These are phyloP conservation scores for Excalfactoria chinensis DNA, from an alignment of 2,113 vertebrate species.

Conservation along the genomic window DNA sequence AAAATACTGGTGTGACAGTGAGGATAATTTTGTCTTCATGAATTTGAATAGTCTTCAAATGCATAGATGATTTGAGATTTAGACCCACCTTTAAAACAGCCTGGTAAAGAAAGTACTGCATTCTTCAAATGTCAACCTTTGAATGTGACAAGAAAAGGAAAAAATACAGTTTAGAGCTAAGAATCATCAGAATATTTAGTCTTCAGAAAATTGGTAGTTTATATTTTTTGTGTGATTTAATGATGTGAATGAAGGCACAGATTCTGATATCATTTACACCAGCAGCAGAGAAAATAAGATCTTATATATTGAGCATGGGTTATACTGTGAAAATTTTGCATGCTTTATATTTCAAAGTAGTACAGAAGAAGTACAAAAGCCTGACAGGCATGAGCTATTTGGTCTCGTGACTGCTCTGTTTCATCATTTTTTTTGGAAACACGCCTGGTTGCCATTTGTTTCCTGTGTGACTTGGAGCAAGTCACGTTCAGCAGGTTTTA, in stretches of 20 bases:
- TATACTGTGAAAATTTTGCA: not conserved
- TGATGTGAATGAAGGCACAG: conserved; percentile 44
- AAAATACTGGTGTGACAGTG: conserved; percentile 64
- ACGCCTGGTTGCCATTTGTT: not conserved
- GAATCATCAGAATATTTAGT: conserved; percentile 66
- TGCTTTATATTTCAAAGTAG: not conserved
- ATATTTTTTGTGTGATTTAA: conserved; percentile 52
- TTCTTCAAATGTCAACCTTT: conserved; percentile 64
- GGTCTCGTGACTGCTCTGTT: not conserved
- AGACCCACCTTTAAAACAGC: conserved; percentile 48
- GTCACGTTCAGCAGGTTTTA: not conserved
- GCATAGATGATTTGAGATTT: conserved; percentile 59
- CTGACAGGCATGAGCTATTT: not conserved
- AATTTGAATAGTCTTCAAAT: conserved; percentile 70
- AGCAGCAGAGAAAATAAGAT: not conserved
- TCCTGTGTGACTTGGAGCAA: not conserved
- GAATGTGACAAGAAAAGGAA: conserved; percentile 59
- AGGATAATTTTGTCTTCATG: conserved; percentile 67
- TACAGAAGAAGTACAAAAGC: not conserved
- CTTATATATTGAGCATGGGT: not conserved
- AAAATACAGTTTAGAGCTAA: conserved; percentile 61
- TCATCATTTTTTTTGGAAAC: not conserved
- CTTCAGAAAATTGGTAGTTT: conserved; percentile 63
- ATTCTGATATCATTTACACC: conserved; percentile 43
- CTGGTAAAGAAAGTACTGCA: conserved; percentile 39